Conservation (phyloP, 2,888 invertebrate species). For the Octonoba sinensis region DNA sequence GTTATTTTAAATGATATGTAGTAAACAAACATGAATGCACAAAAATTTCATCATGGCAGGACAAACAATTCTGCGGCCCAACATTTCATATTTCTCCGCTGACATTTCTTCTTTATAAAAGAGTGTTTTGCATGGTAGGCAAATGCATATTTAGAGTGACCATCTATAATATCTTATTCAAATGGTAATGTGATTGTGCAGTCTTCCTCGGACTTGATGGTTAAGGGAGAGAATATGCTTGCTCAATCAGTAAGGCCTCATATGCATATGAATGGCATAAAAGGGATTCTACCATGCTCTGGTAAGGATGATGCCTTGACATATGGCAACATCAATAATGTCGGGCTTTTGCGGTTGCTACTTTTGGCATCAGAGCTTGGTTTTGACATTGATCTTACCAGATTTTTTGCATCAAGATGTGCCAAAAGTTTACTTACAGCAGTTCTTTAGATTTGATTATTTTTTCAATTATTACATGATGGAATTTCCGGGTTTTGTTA, state of each 20-base stretch:
- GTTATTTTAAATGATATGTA: no score
- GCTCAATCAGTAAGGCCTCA: conserved; percentile 48
- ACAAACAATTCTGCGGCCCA: background rate
- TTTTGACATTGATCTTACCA: no score
- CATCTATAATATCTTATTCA: conserved; percentile 34
- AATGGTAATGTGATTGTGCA: conserved; percentile 43
- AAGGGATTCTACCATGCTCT: conserved; percentile 28
- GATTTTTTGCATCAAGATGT: no score
- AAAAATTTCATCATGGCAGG: conserved; percentile 10
- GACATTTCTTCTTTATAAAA: conserved; percentile 19
- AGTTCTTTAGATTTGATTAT: no score
- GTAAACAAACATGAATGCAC: conserved; percentile 18
- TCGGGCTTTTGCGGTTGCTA: background rate
- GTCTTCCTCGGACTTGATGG: conserved; percentile 27
- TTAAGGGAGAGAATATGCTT: conserved; percentile 60
- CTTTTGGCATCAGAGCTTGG: conserved; percentile 10
- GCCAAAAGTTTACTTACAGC: no score
- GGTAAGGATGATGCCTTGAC: conserved; percentile 37
- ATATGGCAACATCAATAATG: conserved; percentile 61
- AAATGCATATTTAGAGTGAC: conserved; percentile 15
- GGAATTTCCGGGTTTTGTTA: no score
- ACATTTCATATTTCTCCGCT: conserved; percentile 29
- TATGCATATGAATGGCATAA: conserved; percentile 55
- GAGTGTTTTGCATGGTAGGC: conserved; percentile 2
- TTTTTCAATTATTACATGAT: no score